Base-by-base conservation (phyloP, 2,113 vertebrate species). In the Nettapus auritus region DNA sequence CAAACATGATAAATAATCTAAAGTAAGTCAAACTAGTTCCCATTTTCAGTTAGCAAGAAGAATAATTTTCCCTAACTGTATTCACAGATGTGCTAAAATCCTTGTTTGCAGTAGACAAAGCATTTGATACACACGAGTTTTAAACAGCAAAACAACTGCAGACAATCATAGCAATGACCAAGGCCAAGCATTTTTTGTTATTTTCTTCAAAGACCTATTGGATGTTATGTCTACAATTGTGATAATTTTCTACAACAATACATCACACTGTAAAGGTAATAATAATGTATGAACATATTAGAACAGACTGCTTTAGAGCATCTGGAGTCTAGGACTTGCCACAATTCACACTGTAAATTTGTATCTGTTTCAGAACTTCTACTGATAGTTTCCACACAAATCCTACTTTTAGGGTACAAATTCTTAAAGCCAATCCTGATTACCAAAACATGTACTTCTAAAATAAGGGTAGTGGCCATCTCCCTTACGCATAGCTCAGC, bases 121-220 rank as follows among this genome's bases (percentile, higher is more conserved):
- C 12, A 48, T 59, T 33, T 50, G 79, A 70, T 16, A 67, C 5
- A 20, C 9, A 73, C 5, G 15, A 40, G 19, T 57, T 82, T 88
- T 91, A 85, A 74, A 92, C 17, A 92, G 79, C 60, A 78, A 92
- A 95, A 96, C n/a, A 83, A 71, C 63, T 93, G 66, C 44, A 85
- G 89, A 86, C 19, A 82, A 80, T 86, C 56, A 88, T 9, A 86
- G 67, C n/a, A 90, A 89, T 0, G 3, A 80, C 48, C 22, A 70
- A 7, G 86, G 93, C 87, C 42, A 34, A 59, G 29, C n/a, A 63
- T 22, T 38, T 85, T 71, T 52, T 77, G 82, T 50, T 80, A 76
- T 26, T 70, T 94, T 66, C 28, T 86, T 93, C 82, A 80, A 89
- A 94, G 34, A 87, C 69, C 71, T 62, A 67, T 8, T 89, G 21